Conservation (phyloP, 1,140 invertebrate genomes). For the Pectinophora gossypiella region DNA sequence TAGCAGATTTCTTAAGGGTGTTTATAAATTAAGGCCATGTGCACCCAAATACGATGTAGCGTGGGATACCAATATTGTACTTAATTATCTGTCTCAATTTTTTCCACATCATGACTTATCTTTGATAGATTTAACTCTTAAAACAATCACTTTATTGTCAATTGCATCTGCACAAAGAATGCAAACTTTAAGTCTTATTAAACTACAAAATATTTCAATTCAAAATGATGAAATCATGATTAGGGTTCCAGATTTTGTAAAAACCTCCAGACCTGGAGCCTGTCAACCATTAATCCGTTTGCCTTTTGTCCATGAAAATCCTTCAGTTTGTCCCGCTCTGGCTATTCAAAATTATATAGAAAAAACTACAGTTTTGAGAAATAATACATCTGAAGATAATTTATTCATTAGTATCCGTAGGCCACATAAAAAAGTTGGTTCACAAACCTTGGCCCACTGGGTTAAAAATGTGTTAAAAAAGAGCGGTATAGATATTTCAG, state of each 20-base stretch:
- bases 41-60: conserved; percentile 3
- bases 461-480: conserved; percentile 9
- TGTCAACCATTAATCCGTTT: too few relatives aligned
- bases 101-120: not conserved
- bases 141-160: conserved; percentile 3
- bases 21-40: conserved; percentile 3
- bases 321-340: too few relatives aligned
- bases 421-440: too few relatives aligned
- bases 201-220: not conserved
- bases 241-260: too few relatives aligned
- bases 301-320: too few relatives aligned
- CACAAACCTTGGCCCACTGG: too few relatives aligned
- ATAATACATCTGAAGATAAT: too few relatives aligned
- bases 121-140: not conserved
- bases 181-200: conserved; percentile 7
- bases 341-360: too few relatives aligned
- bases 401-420: too few relatives aligned
- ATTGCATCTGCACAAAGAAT: conserved; percentile 6
- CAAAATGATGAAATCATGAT: not conserved
- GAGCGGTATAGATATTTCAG: conserved; percentile 7
- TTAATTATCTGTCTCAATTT: not conserved
- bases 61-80: conserved; percentile 6
- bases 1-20: conserved; percentile 2
- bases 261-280: too few relatives aligned
- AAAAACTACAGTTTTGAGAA: too few relatives aligned